These are phyloP conservation scores for Metopolophium dirhodum DNA, from an alignment of 1,140 invertebrate genomes.

Conservation along the genomic window DNA sequence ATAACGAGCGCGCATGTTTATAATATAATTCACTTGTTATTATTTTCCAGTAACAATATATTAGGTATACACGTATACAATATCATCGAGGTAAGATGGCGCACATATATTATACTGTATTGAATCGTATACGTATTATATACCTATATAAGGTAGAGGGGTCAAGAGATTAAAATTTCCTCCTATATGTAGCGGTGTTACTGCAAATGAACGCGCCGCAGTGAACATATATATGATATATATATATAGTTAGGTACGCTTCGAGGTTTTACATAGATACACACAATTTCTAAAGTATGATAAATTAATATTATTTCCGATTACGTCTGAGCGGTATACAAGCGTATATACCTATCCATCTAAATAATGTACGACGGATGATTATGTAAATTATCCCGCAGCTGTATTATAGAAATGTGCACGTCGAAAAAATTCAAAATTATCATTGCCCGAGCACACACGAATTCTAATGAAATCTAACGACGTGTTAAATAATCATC, in stretches of 20 bases:
- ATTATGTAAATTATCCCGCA: conserved; percentile 8
- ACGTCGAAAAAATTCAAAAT: neutral
- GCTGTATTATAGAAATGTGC: neutral
- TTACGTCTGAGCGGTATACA: neutral
- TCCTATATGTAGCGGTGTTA: neutral
- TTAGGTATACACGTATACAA: too few relatives aligned
- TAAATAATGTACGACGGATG: neutral
- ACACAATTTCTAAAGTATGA: neutral
- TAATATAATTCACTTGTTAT: neutral
- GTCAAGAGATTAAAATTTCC: neutral
- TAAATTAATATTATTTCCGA: conserved; percentile 13
- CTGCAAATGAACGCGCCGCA: neutral
- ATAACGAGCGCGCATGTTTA: neutral
- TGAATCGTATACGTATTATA: neutral
- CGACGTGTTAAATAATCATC: neutral
- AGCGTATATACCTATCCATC: too few relatives aligned
- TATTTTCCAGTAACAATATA: neutral
- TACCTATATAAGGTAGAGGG: neutral
- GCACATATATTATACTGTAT: too few relatives aligned
- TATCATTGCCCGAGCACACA: neutral
- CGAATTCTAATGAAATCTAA: neutral
- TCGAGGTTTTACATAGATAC: neutral
- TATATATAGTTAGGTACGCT: neutral
- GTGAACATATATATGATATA: neutral
- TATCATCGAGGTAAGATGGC: too few relatives aligned